These are phyloP conservation scores for Morus bassanus DNA, from an alignment of 2,797 vertebrate species.

Conservation along the genomic window DNA sequence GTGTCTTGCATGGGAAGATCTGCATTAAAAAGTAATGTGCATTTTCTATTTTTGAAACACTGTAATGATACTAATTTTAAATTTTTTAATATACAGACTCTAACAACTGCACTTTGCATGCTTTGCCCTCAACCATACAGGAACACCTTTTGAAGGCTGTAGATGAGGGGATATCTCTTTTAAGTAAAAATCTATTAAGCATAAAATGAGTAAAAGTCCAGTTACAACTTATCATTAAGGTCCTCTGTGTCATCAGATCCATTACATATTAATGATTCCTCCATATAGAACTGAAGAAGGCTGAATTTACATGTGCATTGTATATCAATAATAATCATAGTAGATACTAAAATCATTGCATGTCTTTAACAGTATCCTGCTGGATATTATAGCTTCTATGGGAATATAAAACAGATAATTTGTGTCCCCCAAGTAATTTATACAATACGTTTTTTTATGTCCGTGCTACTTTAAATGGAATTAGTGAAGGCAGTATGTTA, in stretches of 20 bases:
- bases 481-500: constrained; percentile 43
- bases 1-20: background rate
- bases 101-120: background rate
- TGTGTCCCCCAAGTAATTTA: constrained; percentile 48
- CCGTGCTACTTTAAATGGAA: constrained; percentile 42
- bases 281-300: background rate
- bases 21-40: background rate
- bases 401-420: constrained; percentile 51
- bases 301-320: background rate
- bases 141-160: background rate
- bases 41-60: background rate
- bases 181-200: background rate
- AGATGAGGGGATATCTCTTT: background rate
- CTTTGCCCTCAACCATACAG: background rate
- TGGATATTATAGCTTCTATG: constrained; percentile 2
- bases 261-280: background rate
- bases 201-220: background rate
- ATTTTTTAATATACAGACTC: background rate
- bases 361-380: background rate
- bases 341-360: background rate
- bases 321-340: background rate
- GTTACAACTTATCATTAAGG: background rate
- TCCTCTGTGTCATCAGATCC: background rate
- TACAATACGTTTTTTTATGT: constrained; percentile 28
- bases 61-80: background rate